Evolutionary conservation across 1,140 invertebrate species (phyloP), one percentile per base, ranked within the genome.

Genomic region (Magallana gigas): DNA sequence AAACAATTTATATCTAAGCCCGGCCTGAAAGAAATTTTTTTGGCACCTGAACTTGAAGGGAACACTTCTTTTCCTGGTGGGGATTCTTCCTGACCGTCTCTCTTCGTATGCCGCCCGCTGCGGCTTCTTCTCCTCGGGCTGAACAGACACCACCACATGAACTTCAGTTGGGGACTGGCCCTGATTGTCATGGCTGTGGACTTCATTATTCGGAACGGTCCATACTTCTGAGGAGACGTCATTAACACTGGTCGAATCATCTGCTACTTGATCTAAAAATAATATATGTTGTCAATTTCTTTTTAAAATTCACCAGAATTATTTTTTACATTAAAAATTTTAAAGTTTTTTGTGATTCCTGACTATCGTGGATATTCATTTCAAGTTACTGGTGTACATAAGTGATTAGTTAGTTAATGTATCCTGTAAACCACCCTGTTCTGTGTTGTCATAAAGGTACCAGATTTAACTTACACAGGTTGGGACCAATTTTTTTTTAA

Each of bases 31-130:
- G 36, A 48, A 48, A 48, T 23, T 1, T 36, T 81, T 11, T 29
- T 8, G 16, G 16, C n/a, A 93, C 92, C 91, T 91, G 60, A 92
- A 93, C 86, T 93, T 93, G n/a, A 90, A 85, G 23, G 93, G 92
- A 84, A 93, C 90, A 48, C 91, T 87, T 83, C 92, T 89, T 86
- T 87, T 89, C 68, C 93, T 90, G 36, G 91, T 89, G 29, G 92
- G 93, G 11, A 92, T 83, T 57, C 85, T 91, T 64, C 92, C 92
- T n/a, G 92, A 92, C 16, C 89, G 85, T 82, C 91, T 89, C 48
- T 93, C 92, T 29, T 76, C 8, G 14, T 76, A 76, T 8, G 11
- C 68, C 0, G 23, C 7, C 1, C 8, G 68, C 8, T 18, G 23
- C 23, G 68, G 23, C 11, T 76, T 76, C 29, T 64, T 64, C 18